Conservation (phyloP, 2,113 vertebrate genomes). For the Oncorhynchus clarkii region DNA sequence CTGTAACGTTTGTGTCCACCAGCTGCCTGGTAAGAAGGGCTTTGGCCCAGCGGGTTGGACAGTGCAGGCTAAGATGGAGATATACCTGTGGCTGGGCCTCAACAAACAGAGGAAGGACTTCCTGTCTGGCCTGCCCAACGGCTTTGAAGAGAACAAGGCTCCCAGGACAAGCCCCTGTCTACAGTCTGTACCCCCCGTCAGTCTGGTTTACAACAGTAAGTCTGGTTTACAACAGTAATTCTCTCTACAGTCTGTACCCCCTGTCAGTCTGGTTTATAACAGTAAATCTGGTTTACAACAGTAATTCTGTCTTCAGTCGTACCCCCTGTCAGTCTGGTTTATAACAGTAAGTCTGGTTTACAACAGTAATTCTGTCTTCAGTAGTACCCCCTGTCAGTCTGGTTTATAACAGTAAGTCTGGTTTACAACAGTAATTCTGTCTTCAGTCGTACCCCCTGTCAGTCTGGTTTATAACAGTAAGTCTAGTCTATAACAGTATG, state of each 20-base stretch:
- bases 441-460: too few species aligned
- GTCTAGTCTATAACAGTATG: too few species aligned
- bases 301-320: too few species aligned
- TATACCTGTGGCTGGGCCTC: constrained; percentile 95
- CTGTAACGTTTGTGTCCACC: background rate
- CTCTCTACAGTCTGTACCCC: too few species aligned
- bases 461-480: too few species aligned
- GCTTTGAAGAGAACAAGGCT: constrained; percentile 89
- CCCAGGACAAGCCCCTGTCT: constrained; percentile 74
- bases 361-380: constrained; percentile 34
- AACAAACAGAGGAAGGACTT: constrained; percentile 92
- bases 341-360: too few species aligned
- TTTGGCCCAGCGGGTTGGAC: constrained; percentile 96
- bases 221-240: background rate
- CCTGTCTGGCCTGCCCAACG: constrained; percentile 88
- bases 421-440: too few species aligned
- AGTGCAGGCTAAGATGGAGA: constrained; percentile 93
- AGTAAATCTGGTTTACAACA: too few species aligned
- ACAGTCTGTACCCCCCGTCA: constrained; percentile 84
- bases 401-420: constrained; percentile 17
- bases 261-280: too few species aligned
- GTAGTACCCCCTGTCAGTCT: constrained; percentile 86
- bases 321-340: too few species aligned
- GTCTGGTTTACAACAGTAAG: constrained; percentile 95
- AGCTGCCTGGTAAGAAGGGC: constrained; percentile 90